Base-by-base conservation (phyloP, 2,888 invertebrate species). In the Laspeyria flexula region DNA sequence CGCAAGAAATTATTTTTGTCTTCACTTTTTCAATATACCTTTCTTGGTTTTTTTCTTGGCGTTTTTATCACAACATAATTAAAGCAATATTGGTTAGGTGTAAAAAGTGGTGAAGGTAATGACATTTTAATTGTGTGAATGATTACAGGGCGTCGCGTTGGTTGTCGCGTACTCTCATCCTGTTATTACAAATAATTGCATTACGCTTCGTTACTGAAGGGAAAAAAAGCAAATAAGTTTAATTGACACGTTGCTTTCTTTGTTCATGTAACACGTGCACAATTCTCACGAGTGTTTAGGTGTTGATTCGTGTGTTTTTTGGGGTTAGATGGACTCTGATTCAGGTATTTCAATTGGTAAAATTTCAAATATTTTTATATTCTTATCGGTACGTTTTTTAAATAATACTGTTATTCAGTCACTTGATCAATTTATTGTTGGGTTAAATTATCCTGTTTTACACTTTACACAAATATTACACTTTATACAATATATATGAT, bases 161-260 rank as follows among this genome's bases (percentile, higher is more conserved):
- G 75, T 78, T 80, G 80, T 88, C 90, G 89, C 88, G 81, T 82
- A 80, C 75, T 83, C 83, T 86, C 91, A 89, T 92, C 90, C 91
- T 91, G 90, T 88, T 86, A 91, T 91, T 92, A 91, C 86, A 79
- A 74, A 85, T 92, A 92, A 92, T 92, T 91, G 90, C 88, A 92
- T 91, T 91, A 92, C 86, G 88, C 83, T 91, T 91, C 88, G 91
- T 91, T 90, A 92, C 90, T 77, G 83, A 74, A 52, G 33, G 79
- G 83, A 85, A 90, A 89, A 88, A 88, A 87, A 82, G 83, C 83
- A 85, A 88, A 86, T 81, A 81, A 77, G 79, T 89, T 88, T 90
- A 90, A 91, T 90, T 90, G 91, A 89, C 88, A 83, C 81, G 79
- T 83, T 76, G 73, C 86, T 87, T 88, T 90, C 90, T 90, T 90